phyloP scores from a whole-genome alignment of 2,797 vertebrate genomes.

The Amazonetta brasiliensis region DNA sequence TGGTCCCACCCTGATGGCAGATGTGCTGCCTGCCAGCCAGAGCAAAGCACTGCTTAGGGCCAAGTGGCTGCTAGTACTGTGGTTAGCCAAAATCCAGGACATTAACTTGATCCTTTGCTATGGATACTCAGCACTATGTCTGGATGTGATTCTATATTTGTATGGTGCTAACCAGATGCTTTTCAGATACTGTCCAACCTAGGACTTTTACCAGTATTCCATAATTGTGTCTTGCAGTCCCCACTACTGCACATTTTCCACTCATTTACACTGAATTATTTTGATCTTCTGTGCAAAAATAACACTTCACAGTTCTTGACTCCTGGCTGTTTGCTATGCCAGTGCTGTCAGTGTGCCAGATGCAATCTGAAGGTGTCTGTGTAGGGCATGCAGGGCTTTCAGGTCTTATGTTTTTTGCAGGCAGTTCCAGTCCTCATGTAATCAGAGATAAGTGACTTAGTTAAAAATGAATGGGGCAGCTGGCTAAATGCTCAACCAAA shows the following conservation, averaged over 20 bases:
- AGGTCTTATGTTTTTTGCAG: neutral
- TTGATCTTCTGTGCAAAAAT: neutral
- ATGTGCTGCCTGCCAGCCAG: neutral
- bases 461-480: constrained; percentile 76
- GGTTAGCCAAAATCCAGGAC: constrained; percentile 2
- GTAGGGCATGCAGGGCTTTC: neutral
- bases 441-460: constrained; percentile 68
- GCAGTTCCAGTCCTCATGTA: constrained; percentile 52
- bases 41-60: accelerated
- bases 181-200: neutral
- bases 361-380: neutral
- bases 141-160: constrained; percentile 3
- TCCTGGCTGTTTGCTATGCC: neutral
- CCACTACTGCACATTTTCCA: neutral
- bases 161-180: neutral
- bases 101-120: neutral
- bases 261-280: neutral
- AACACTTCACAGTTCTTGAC: neutral
- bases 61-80: neutral
- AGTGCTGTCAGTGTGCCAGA: constrained; percentile 12
- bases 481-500: constrained; percentile 76
- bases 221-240: neutral
- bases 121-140: neutral
- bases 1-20: neutral
- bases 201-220: neutral